These are phyloP conservation scores for Anthoscopus minutus DNA, from an alignment of 2,113 vertebrate species.

Conservation along the genomic window DNA sequence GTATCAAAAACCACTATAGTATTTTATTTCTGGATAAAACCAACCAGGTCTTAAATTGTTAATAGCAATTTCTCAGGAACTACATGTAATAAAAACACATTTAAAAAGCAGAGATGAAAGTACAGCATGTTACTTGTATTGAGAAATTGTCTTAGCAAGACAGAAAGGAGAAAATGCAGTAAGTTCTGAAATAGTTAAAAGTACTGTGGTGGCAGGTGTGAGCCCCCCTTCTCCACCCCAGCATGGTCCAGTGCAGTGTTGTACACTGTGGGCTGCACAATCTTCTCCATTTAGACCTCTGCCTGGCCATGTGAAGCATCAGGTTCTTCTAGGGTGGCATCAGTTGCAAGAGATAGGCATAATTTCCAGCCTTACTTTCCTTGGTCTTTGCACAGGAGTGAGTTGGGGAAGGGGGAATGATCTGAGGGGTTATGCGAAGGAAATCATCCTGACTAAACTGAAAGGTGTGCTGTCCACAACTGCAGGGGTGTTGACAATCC, in stretches of 20 bases:
- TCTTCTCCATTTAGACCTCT: background rate
- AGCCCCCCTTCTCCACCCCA: background rate
- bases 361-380: background rate
- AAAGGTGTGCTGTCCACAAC: rapidly evolving
- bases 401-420: background rate
- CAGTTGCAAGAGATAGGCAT: background rate
- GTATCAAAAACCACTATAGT: background rate
- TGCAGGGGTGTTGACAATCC: background rate
- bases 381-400: background rate
- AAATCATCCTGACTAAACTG: background rate
- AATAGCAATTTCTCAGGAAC: background rate
- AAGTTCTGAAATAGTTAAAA: background rate
- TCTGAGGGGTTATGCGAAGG: background rate
- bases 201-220: background rate
- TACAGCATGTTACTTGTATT: background rate
- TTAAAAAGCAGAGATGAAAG: background rate
- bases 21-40: background rate
- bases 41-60: background rate
- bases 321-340: background rate
- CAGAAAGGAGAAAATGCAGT: background rate
- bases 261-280: background rate
- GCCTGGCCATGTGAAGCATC: background rate
- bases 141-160: background rate
- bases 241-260: background rate
- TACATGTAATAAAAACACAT: background rate